A percentile compares a stretch with the other conserved stretches of the same genome.
Evolutionary conservation across 2,888 invertebrate species (phyloP).

Genomic region (Lithophane socia): DNA sequence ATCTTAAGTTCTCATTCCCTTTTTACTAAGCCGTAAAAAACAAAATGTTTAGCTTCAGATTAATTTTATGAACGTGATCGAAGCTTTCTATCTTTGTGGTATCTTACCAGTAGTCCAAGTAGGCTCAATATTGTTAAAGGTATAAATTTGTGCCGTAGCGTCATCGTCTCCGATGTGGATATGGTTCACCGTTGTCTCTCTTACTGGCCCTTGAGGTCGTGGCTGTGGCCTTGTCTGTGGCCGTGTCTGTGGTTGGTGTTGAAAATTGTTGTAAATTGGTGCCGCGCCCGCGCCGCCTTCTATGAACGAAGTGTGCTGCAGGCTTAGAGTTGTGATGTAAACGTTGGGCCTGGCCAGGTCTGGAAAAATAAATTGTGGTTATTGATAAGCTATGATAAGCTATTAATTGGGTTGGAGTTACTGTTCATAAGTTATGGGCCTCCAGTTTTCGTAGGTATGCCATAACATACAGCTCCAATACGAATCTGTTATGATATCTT

Average conservation of each 20-base stretch:
- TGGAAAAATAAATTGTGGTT: constrained; percentile 61
- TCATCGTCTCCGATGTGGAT: constrained; percentile 65
- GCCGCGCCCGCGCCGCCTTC: constrained; percentile 53
- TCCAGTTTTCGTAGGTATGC: background rate
- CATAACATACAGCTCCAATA: background rate
- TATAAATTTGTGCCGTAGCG: constrained; percentile 66
- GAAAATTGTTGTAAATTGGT: constrained; percentile 53
- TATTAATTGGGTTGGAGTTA: background rate
- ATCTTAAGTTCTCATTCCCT: no score
- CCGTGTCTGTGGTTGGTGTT: constrained; percentile 32
- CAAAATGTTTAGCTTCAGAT: no score
- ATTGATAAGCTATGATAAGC: background rate
- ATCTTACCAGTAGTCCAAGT: constrained; percentile 64
- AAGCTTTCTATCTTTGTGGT: no score
- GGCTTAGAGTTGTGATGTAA: constrained; percentile 86
- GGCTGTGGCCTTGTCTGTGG: constrained; percentile 36
- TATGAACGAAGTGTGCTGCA: constrained; percentile 87
- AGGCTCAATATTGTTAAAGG: constrained; percentile 68
- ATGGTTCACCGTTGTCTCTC: constrained; percentile 54
- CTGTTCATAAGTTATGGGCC: background rate
- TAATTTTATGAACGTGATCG: no score
- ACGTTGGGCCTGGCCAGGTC: constrained; percentile 75
- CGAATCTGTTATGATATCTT: no score
- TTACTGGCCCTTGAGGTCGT: constrained; percentile 18
- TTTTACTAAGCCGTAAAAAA: no score